Base-by-base conservation (phyloP, 1,140 invertebrate species). In the Zaprionus inermis region DNA sequence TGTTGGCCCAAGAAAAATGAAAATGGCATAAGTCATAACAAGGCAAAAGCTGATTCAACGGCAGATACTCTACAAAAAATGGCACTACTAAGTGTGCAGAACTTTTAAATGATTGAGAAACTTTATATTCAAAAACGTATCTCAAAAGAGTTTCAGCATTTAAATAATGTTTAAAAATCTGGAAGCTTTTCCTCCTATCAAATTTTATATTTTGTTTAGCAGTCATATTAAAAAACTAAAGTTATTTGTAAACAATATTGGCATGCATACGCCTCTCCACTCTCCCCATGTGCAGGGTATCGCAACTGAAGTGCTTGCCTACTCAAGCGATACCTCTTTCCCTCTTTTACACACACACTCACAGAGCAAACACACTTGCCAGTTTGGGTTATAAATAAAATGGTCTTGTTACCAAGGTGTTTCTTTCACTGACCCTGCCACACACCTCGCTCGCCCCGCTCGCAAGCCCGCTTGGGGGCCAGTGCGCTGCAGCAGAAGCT, bases 341-440 rank as follows among this genome's bases (percentile, higher is more conserved):
- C n/a, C 38, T 44, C 38, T 16, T 16, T 18, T 6, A 3, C 14
- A 16, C 11, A 28, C 24, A 16, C n/a, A 5, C 24, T 28, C 24
- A 5, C 24, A 28, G 24, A 16, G 38, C n/a, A 69, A 61, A 64
- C 63, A 79, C 54, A 56, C 54, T 66, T 56, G 61, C 38, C 56
- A 28, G 41, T 54, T 63, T 51, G 52, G 63, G 59, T 72, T 85
- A 81, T 85, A 84, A 84, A 85, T 81, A 85, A 78, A 84, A 57
- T 78, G 78, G 81, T 58, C 63, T 73, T 85, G 73, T 59, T 78
- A 54, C 52, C 69, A 59, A 66, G 54, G 69, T 77, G 77, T 79
- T n/a, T 32, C 16, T 32, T 1, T 1, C 16, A 38, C 36, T 44
- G 28, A 7, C 20, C 14, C 20, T 9, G 14, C 32, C 12, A 18